Evolutionary conservation across 2,888 invertebrate species (phyloP).

Genomic region (Hirudinaria manillensis): DNA sequence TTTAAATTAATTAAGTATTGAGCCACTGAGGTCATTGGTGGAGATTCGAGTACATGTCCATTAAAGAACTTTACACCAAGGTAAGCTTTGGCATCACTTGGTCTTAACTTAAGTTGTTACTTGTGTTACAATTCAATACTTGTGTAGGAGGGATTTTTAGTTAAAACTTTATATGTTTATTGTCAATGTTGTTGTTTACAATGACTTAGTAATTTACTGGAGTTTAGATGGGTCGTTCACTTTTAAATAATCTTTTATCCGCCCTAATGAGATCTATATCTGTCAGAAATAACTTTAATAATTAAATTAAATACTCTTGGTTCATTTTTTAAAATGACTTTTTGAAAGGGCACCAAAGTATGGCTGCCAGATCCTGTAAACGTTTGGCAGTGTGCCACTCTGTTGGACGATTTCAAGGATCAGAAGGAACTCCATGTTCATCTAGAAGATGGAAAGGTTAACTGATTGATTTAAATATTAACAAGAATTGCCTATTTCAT

Average conservation of each 20-base stretch:
- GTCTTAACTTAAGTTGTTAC: not conserved
- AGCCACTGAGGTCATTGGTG: too few species aligned
- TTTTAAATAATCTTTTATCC: too few species aligned
- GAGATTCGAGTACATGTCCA: not conserved
- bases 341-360: constrained; percentile 73
- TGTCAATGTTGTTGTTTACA: too few species aligned
- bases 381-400: constrained; percentile 82
- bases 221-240: too few species aligned
- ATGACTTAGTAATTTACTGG: too few species aligned
- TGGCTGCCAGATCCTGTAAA: constrained; percentile 81
- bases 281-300: not conserved
- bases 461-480: not conserved
- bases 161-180: too few species aligned
- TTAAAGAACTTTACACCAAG: constrained; percentile 22
- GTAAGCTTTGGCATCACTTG: not conserved
- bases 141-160: too few species aligned
- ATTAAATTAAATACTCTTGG: not conserved
- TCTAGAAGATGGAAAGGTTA: constrained; percentile 57
- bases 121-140: too few species aligned
- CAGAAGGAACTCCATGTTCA: constrained; percentile 58
- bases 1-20: too few species aligned
- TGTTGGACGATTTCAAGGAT: constrained; percentile 72
- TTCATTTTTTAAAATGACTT: not conserved
- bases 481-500: not conserved
- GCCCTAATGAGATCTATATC: not conserved